A percentile compares a stretch with the other conserved stretches of the same genome.
Conservation (phyloP, 2,888 invertebrate genomes). For the Eupithecia dodoneata region DNA sequence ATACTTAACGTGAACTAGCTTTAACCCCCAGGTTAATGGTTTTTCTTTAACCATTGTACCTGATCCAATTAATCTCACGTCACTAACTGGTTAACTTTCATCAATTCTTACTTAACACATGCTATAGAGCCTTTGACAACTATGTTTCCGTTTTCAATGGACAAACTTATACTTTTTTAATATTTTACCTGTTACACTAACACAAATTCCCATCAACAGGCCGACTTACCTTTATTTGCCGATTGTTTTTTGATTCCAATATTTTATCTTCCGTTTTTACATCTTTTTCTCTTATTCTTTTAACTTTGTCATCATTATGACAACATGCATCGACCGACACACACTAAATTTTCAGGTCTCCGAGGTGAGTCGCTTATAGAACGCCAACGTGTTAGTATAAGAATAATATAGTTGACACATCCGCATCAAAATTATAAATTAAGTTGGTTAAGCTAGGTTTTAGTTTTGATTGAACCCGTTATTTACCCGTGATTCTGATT, state of each 20-base stretch:
- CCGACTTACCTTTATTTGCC: constrained; percentile 54
- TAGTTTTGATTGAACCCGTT: constrained; percentile 63
- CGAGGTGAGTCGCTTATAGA: constrained; percentile 58
- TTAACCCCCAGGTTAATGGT: constrained; percentile 21
- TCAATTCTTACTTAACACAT: constrained; percentile 9
- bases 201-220: constrained; percentile 82
- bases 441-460: constrained; percentile 62
- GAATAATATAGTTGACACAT: constrained; percentile 40
- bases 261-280: constrained; percentile 58
- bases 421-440: constrained; percentile 47
- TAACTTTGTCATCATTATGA: constrained; percentile 48
- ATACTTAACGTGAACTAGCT: constrained; percentile 24
- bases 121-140: constrained; percentile 9
- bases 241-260: constrained; percentile 53
- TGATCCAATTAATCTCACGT: constrained; percentile 16
- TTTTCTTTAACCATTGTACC: constrained; percentile 14
- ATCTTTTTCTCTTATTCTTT: constrained; percentile 54
- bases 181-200: constrained; percentile 69
- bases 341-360: constrained; percentile 54
- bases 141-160: constrained; percentile 11
- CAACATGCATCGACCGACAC: constrained; percentile 35
- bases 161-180: constrained; percentile 32
- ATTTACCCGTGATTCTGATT: constrained; percentile 80
- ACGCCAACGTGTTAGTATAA: constrained; percentile 30
- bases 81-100: constrained; percentile 16